phyloP scores from a whole-genome alignment of 1,140 invertebrate genomes.

The Zelostemma sp. region DNA sequence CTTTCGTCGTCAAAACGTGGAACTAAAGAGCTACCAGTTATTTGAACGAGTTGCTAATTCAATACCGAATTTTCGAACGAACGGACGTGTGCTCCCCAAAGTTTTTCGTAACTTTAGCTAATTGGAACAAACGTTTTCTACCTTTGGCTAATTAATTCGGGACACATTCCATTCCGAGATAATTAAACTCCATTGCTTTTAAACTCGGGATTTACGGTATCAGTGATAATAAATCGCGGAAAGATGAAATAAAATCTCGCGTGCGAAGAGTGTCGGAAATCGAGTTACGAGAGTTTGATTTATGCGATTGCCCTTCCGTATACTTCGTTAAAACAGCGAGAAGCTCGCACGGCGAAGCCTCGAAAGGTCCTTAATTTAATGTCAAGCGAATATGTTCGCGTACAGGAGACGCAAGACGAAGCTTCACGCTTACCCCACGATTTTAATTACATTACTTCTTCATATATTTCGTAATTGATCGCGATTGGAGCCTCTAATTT shows the following conservation, averaged over 20 bases:
- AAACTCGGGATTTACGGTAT: no score
- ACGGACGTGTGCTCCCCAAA: not conserved
- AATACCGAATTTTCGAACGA: not conserved
- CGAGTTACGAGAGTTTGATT: slow-evolving; percentile 16
- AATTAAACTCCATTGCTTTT: no score
- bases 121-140: no score
- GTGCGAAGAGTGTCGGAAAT: slow-evolving; percentile 8
- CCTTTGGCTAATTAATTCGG: no score
- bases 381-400: slow-evolving; percentile 9
- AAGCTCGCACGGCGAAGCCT: not conserved
- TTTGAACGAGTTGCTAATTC: not conserved
- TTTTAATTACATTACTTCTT: no score
- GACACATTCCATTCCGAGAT: no score
- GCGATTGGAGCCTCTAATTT: no score
- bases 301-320: slow-evolving; percentile 7
- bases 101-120: not conserved
- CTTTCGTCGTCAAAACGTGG: not conserved
- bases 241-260: not conserved
- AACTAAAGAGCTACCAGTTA: not conserved
- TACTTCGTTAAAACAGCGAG: slow-evolving; percentile 14
- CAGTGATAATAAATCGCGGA: no score
- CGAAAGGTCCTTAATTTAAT: slow-evolving; percentile 15
- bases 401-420: not conserved
- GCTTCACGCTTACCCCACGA: not conserved
- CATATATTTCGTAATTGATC: no score